Evolutionary conservation across 2,888 invertebrate genomes (phyloP), one percentile per base, ranked within the genome.

Genomic region (Mesorhabditis belari): DNA sequence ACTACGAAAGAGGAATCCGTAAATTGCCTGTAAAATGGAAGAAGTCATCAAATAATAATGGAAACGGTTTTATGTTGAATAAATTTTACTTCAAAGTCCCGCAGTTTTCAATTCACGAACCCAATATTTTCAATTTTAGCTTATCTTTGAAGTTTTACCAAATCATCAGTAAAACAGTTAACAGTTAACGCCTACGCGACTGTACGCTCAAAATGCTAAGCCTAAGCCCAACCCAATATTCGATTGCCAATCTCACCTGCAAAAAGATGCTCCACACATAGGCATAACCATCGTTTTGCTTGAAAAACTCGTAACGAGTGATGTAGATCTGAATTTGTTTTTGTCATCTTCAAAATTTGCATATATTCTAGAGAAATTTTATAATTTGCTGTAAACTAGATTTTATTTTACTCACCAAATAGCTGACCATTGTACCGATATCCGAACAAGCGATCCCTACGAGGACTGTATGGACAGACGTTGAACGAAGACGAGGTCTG

Each of bases 341-440:
- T n/a, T n/a, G n/a, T n/a, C n/a, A n/a, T n/a, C n/a, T n/a, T n/a
- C n/a, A n/a, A n/a, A n/a, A n/a, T n/a, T 35, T 35, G 44, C 44
- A 9, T 35, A 35, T 12, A 12, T 17, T 17, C 35, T 12, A 35
- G 35, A 6, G 6, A 6, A 35, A 17, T 17, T 17, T 35, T 17
- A 35, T 17, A 9, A 9, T n/a, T 1, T 1, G 44, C 44, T n/a
- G 12, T 0, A 35, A n/a, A 9, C 44, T 35, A 35, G 12, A 35
- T 9, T n/a, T n/a, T 23, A 24, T 21, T 25, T 29, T 23, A 57
- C 61, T 57, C 56, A 74, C 74, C 59, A 71, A 58, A 55, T 76
- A 76, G n/a, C 67, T 69, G 17, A 67, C 68, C 76, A 76, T 76
- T 5, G 73, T 73, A 55, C 76, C 74, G 63, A 75, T 75, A 55